Conservation (phyloP, 2,113 vertebrate genomes). For the Triplophysa rosa region DNA sequence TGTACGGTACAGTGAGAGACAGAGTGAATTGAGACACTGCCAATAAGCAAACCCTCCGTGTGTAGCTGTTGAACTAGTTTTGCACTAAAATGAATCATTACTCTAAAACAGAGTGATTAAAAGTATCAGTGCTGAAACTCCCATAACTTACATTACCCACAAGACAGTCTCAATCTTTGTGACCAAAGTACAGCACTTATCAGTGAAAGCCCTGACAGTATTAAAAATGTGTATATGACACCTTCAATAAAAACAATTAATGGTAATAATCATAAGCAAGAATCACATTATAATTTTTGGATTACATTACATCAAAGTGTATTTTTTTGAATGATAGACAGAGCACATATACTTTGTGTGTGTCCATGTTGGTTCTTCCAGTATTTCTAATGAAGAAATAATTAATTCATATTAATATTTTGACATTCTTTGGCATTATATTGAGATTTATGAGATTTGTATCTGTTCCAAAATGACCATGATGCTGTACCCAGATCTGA, state of each 20-base stretch:
- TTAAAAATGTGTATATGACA: conserved; percentile 23
- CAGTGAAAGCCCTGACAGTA: not conserved
- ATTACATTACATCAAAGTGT: not conserved
- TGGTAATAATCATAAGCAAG: not conserved
- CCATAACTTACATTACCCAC: not conserved
- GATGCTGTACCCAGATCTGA: too few relatives aligned
- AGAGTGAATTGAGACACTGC: conserved; percentile 30
- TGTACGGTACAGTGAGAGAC: not conserved
- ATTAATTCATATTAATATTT: too few relatives aligned
- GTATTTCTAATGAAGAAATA: too few relatives aligned
- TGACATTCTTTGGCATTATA: too few relatives aligned
- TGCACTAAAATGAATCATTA: conserved; percentile 10
- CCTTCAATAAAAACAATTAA: not conserved
- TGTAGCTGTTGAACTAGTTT: conserved; percentile 21
- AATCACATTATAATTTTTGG: not conserved
- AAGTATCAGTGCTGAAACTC: conserved; percentile 9
- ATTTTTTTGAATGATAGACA: not conserved
- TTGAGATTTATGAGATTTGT: too few relatives aligned
- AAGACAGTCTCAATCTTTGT: not conserved
- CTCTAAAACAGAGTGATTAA: conserved; percentile 29
- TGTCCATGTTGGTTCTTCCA: too few relatives aligned
- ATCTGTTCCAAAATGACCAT: too few relatives aligned
- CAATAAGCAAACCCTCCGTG: not conserved
- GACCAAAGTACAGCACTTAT: conserved; percentile 33
- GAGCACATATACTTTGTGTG: too few relatives aligned